Evolutionary conservation across 1,140 invertebrate genomes (phyloP).

Genomic region (Drosophila malerkotliana): DNA sequence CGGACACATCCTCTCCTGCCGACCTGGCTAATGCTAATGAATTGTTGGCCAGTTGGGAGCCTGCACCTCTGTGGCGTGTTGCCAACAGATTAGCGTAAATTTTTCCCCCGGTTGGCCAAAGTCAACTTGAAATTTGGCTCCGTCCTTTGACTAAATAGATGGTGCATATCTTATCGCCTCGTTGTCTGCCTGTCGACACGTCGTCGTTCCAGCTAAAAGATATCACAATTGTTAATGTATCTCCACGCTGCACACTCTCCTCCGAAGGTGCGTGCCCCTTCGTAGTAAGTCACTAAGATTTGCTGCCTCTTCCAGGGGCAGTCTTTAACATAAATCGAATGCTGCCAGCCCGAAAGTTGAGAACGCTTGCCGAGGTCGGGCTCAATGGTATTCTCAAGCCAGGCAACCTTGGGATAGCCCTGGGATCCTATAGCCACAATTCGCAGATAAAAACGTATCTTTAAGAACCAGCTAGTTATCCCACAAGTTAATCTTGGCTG

Average conservation of each 20-base stretch:
- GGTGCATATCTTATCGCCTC: constrained; percentile 72
- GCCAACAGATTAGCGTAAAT: constrained; percentile 73
- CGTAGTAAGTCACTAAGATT: constrained; percentile 63
- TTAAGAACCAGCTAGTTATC: background rate
- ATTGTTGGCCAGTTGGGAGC: constrained; percentile 38
- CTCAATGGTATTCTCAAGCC: background rate
- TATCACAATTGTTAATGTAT: constrained; percentile 65
- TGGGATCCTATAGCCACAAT: background rate
- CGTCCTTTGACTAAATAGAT: constrained; percentile 69
- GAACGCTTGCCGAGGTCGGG: constrained; percentile 13
- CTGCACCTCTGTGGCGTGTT: constrained; percentile 60
- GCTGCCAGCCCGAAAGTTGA: constrained; percentile 26
- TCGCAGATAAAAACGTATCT: background rate
- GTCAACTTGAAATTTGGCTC: constrained; percentile 45
- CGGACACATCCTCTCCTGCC: background rate
- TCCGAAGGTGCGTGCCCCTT: constrained; percentile 53
- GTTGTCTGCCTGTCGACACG: constrained; percentile 72
- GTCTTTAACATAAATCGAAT: constrained; percentile 52
- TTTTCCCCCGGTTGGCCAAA: constrained; percentile 47
- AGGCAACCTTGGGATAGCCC: constrained; percentile 26
- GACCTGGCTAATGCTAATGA: constrained; percentile 49
- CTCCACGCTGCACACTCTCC: constrained; percentile 2
- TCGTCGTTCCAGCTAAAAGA: constrained; percentile 64
- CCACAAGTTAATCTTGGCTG: background rate
- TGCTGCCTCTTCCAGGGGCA: constrained; percentile 21